A percentile compares a stretch with the other conserved stretches of the same genome.
Conservation (phyloP, 1,140 invertebrate genomes). For the Tetragonula clypearis region DNA sequence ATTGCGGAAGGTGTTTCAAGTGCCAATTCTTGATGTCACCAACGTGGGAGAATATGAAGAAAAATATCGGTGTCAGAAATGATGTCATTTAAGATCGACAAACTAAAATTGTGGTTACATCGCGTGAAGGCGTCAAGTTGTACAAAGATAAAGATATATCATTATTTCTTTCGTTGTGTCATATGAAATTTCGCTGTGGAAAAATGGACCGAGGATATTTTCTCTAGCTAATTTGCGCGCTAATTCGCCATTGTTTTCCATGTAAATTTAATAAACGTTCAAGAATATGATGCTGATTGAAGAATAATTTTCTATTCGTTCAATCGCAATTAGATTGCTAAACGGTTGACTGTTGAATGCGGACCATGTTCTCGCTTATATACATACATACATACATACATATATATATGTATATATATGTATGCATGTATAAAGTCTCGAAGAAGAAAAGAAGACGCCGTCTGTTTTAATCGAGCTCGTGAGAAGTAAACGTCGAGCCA, state of each 20-base stretch:
- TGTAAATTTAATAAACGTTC: neutral
- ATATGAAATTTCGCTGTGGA: neutral
- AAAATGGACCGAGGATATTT: neutral
- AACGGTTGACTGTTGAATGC: too few relatives aligned
- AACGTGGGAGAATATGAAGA: conserved; percentile 81
- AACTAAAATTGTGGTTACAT: conserved; percentile 29
- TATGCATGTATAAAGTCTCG: neutral
- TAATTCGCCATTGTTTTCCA: accelerated
- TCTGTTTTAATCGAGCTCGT: neutral
- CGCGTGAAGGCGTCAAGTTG: conserved; percentile 26
- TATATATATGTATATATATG: too few relatives aligned
- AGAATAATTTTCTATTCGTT: neutral
- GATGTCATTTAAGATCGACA: conserved; percentile 28
- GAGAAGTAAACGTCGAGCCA: neutral
- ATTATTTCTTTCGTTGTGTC: neutral
- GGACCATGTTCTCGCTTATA: too few relatives aligned
- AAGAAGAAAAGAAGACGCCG: conserved; percentile 16
- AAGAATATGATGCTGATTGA: neutral
- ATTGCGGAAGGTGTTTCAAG: conserved; percentile 69
- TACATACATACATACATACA: too few relatives aligned
- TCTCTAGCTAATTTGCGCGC: neutral
- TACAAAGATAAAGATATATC: neutral
- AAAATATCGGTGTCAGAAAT: conserved; percentile 68
- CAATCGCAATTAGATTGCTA: neutral
- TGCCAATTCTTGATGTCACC: conserved; percentile 81